Percentiles rank a stretch among this genome's conserved stretches.
Evolutionary conservation across 2,797 vertebrate species (phyloP).

Genomic region (Mus minutoides): DNA sequence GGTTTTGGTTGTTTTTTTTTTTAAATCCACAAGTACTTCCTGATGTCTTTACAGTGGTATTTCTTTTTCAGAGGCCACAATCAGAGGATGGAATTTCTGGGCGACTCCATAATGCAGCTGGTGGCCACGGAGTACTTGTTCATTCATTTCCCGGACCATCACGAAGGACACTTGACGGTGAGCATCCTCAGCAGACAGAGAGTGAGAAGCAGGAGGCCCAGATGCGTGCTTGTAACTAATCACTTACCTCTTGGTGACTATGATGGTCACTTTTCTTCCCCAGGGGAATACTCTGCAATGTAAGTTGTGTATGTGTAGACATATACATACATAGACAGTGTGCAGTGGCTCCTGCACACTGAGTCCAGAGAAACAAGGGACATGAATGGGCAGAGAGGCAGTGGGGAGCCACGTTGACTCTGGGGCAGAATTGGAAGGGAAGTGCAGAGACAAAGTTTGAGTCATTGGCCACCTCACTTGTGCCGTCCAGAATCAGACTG

Average conservation of each 20-base stretch:
- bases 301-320: not conserved
- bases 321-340: not conserved
- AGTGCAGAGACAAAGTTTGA: not conserved
- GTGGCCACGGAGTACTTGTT: constrained; percentile 99
- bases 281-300: not conserved
- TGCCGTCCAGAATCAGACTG: not conserved
- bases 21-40: constrained; percentile 74
- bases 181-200: constrained; percentile 82
- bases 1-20: no score
- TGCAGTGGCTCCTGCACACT: not conserved
- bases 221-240: constrained; percentile 78
- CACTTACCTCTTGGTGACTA: constrained; percentile 69
- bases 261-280: not conserved
- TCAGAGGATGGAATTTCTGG: constrained; percentile 99
- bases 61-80: constrained; percentile 94
- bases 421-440: not conserved
- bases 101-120: constrained; percentile 99
- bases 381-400: not conserved
- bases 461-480: constrained; percentile 38
- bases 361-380: not conserved
- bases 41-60: constrained; percentile 81
- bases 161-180: constrained; percentile 98
- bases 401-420: not conserved
- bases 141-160: constrained; percentile 99
- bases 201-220: constrained; percentile 48